These are phyloP conservation scores for Ceryle rudis DNA, from an alignment of 2,797 vertebrate genomes.

Conservation along the genomic window DNA sequence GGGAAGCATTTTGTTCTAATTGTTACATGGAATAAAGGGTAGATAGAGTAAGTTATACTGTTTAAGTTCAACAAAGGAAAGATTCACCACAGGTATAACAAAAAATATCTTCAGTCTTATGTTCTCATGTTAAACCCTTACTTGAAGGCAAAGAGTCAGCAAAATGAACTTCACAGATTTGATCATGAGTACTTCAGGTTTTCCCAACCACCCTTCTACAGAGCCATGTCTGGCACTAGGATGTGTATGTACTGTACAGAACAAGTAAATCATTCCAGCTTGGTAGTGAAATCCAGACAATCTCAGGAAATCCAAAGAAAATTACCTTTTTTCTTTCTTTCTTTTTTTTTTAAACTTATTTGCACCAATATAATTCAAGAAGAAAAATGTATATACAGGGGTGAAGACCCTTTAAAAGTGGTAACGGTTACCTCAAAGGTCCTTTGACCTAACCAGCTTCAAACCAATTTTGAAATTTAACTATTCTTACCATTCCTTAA, in stretches of 20 bases:
- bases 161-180: background rate
- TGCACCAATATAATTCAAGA: background rate
- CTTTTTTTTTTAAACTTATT: fast-evolving
- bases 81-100: background rate
- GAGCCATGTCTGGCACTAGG: background rate
- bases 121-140: background rate
- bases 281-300: background rate
- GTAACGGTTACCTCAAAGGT: background rate
- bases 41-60: background rate
- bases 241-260: background rate
- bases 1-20: background rate
- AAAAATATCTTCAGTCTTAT: background rate
- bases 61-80: background rate
- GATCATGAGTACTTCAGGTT: background rate
- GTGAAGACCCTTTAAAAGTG: background rate
- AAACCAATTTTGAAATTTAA: background rate
- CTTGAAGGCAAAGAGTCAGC: background rate
- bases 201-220: background rate
- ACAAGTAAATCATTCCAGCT: background rate
- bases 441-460: background rate
- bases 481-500: background rate
- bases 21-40: background rate
- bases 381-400: background rate
- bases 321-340: background rate
- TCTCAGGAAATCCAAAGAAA: background rate